phyloP scores from a whole-genome alignment of 2,888 invertebrate species.

The Tipula unca region DNA sequence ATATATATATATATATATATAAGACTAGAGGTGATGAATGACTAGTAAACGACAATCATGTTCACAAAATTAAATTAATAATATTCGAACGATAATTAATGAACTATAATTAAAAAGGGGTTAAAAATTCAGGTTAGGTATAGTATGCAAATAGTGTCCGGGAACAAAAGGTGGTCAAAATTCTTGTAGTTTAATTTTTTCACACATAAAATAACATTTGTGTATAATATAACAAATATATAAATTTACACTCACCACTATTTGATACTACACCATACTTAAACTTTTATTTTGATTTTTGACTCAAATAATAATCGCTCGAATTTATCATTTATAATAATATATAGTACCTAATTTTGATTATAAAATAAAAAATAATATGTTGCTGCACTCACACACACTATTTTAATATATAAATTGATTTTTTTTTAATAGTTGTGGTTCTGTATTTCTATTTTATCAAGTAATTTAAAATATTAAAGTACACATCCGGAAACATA shows the following conservation, averaged over 20 bases:
- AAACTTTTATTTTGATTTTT: neutral
- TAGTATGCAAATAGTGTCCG: neutral
- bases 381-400: neutral
- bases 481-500: neutral
- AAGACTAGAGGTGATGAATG: neutral
- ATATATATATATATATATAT: neutral
- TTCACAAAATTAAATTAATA: neutral
- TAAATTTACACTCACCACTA: neutral
- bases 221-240: neutral
- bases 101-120: neutral
- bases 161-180: neutral
- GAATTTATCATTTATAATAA: neutral
- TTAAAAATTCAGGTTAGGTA: neutral
- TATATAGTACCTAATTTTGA: neutral
- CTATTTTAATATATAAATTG: neutral
- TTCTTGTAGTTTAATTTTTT: neutral
- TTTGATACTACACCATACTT: neutral
- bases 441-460: neutral
- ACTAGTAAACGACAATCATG: constrained; percentile 2
- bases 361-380: neutral
- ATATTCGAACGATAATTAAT: neutral
- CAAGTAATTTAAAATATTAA: neutral
- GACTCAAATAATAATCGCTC: constrained; percentile 2
- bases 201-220: neutral
- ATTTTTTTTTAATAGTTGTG: neutral